Evolutionary conservation across 1,140 invertebrate species (phyloP).

Genomic region (Drosophila ambigua): DNA sequence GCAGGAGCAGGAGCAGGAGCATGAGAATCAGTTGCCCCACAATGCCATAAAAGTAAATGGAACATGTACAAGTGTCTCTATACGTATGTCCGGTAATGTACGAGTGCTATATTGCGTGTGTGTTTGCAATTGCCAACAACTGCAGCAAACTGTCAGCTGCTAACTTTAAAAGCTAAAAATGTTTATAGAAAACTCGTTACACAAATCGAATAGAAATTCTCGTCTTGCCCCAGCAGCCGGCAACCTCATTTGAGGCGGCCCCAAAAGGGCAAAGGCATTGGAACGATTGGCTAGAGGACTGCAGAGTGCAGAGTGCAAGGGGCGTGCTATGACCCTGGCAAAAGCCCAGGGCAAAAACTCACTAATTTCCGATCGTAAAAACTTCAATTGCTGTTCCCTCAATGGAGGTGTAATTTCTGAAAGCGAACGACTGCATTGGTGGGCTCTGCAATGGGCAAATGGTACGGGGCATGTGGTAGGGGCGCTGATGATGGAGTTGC

Average conservation of each 20-base stretch:
- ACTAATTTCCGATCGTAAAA: conserved; percentile 58
- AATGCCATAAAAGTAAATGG: conserved; percentile 78
- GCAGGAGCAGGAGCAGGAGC: background rate
- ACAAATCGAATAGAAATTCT: conserved; percentile 79
- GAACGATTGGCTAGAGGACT: conserved; percentile 5
- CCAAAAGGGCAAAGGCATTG: conserved; percentile 17
- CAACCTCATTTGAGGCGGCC: conserved; percentile 48
- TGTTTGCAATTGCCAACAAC: conserved; percentile 34
- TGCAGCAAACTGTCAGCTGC: conserved; percentile 64
- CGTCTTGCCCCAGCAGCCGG: conserved; percentile 17
- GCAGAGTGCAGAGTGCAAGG: background rate
- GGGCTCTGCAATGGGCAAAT: background rate
- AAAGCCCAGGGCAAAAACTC: conserved; percentile 24
- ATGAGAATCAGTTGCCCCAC: conserved; percentile 24
- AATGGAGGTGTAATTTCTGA: conserved; percentile 44
- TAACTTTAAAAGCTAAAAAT: conserved; percentile 79
- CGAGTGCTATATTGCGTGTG: conserved; percentile 14
- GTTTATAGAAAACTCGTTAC: conserved; percentile 81
- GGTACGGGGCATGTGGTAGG: too few relatives aligned
- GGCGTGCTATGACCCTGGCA: conserved; percentile 20
- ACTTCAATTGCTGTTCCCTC: conserved; percentile 44
- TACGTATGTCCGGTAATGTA: conserved; percentile 3
- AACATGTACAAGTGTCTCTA: conserved; percentile 51
- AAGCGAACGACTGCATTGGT: conserved; percentile 21
- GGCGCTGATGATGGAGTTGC: conserved; percentile 25